phyloP scores from a whole-genome alignment of 2,888 invertebrate genomes.

The Eupeodes latifasciatus region DNA sequence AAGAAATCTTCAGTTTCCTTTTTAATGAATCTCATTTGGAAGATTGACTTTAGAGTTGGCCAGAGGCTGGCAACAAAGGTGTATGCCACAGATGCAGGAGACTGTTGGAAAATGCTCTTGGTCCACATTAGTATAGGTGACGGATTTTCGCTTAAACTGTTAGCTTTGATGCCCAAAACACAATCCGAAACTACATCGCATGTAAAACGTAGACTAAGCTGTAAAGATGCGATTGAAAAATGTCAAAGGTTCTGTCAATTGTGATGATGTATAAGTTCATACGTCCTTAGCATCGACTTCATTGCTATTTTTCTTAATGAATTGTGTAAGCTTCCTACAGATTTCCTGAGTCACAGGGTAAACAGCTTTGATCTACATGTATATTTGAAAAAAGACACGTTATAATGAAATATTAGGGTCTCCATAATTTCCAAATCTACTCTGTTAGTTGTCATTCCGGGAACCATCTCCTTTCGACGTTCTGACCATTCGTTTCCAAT shows the following conservation, averaged over 20 bases:
- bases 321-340: constrained; percentile 81
- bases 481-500: constrained; percentile 80
- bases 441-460: constrained; percentile 76
- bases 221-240: not conserved
- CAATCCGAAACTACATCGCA: constrained; percentile 81
- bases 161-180: constrained; percentile 81
- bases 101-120: constrained; percentile 65
- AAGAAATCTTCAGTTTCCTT: constrained; percentile 45
- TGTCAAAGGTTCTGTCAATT: not conserved
- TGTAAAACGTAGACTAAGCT: constrained; percentile 77
- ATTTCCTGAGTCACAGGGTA: constrained; percentile 83
- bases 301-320: constrained; percentile 78
- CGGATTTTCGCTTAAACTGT: constrained; percentile 78
- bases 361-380: constrained; percentile 82
- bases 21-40: not conserved
- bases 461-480: constrained; percentile 76
- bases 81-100: not conserved
- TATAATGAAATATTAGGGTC: not conserved
- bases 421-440: constrained; percentile 49
- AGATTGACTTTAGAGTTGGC: constrained; percentile 5
- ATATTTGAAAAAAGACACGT: not conserved
- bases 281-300: constrained; percentile 25
- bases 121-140: constrained; percentile 77
- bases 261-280: not conserved
- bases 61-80: not conserved